Base-by-base conservation (phyloP, 2,888 invertebrate genomes). In the Cheilosia vulpina region DNA sequence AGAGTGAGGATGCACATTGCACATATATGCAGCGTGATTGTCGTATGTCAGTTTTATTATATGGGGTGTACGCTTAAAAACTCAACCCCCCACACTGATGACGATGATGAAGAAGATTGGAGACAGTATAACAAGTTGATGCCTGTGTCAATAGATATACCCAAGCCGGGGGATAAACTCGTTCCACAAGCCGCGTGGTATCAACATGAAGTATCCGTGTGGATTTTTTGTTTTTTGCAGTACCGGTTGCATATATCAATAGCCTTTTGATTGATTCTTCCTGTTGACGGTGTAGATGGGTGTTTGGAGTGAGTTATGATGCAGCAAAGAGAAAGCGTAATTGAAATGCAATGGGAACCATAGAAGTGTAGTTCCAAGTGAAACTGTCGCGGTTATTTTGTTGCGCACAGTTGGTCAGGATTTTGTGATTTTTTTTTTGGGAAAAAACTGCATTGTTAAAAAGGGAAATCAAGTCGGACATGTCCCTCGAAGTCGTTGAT, bases 231-330 rank as follows among this genome's bases (percentile, higher is more conserved):
- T 38, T 38, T 38, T 38, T 38, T 38, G 38, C 66, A 43, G 17
- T 41, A 66, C 41, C 9, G 66, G 53, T 53, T 66, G 66, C 66
- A 66, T 66, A 66, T 66, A 53, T 66, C 53, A 66, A 41, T 66
- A n/a, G 38, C 15, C 43, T 66, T 66, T 27, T 53, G 66, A 68
- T 68, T 53, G 66, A 68, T 68, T 68, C 38, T 53, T 53, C 27
- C 43, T 41, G 41, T 43, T 43, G 41, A 41, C 58, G 19, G 41
- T 58, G 21, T 21, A 21, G 63, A 62, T 52, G 52, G 41, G 38
- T 38, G 53, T n/a, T 52, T 41, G n/a, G 17, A 41, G 24, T 53
- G 53, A 53, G 24, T 66, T 66, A 66, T 53, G 52, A n/a, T 11
- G 19, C 17, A 21, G 63, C 45, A 27, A 31, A 50, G 47, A 65